phyloP scores from a whole-genome alignment of 2,113 vertebrate genomes.

The Psophia crepitans region DNA sequence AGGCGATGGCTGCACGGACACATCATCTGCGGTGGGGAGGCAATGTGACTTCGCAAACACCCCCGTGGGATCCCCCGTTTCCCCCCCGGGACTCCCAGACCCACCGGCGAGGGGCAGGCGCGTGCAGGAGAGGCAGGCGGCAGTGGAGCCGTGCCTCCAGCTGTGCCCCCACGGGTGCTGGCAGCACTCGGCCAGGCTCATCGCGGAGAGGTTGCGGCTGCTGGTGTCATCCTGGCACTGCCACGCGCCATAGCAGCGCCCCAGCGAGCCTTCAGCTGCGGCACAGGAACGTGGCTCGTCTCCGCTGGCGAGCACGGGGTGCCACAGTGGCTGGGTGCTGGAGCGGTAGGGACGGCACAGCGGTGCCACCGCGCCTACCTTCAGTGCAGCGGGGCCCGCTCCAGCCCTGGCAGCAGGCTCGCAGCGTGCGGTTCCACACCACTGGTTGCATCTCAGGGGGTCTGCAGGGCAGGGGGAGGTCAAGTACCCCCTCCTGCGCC shows the following conservation, averaged over 20 bases:
- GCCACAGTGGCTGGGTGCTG: fast-evolving
- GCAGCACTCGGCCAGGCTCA: slow-evolving; percentile 85
- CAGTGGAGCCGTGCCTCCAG: slow-evolving; percentile 79
- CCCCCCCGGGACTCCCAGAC: not conserved
- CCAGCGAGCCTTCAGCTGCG: slow-evolving; percentile 55
- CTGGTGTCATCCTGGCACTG: slow-evolving; percentile 75
- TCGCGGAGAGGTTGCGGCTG: slow-evolving; percentile 71
- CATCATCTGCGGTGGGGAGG: slow-evolving; percentile 38
- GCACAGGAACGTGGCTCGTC: not conserved
- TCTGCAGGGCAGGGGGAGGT: slow-evolving; percentile 27
- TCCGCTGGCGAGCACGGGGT: fast-evolving
- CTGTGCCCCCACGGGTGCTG: slow-evolving; percentile 80
- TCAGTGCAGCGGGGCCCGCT: slow-evolving; percentile 78
- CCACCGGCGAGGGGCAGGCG: slow-evolving; percentile 57
- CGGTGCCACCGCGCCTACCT: slow-evolving; percentile 56
- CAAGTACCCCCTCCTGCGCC: not conserved
- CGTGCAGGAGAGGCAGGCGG: slow-evolving; percentile 81
- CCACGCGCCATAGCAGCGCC: slow-evolving; percentile 81
- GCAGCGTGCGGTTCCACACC: slow-evolving; percentile 74
- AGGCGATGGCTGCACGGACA: not conserved
- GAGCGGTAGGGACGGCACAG: fast-evolving
- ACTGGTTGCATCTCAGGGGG: slow-evolving; percentile 70
- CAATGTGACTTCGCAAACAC: fast-evolving
- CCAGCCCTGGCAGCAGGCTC: slow-evolving; percentile 86
- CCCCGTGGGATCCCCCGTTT: fast-evolving